These are phyloP conservation scores for Oxyteleia sp. DNA, from an alignment of 2,888 invertebrate species.

Conservation along the genomic window DNA sequence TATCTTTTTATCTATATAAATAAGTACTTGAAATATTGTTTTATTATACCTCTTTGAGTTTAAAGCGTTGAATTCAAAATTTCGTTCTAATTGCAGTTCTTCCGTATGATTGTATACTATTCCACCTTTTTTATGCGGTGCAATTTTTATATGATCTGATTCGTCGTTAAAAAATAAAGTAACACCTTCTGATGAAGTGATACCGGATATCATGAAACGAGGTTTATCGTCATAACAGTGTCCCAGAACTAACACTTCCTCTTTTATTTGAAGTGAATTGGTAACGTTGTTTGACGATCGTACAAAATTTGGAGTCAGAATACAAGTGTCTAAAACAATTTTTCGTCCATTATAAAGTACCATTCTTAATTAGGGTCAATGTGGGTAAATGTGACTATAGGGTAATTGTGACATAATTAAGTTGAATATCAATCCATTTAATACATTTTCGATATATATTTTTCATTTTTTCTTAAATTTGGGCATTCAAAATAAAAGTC, in stretches of 20 bases:
- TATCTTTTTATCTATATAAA: no score
- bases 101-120: slow-evolving; percentile 82
- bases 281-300: slow-evolving; percentile 81
- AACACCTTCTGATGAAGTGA: slow-evolving; percentile 76
- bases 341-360: no score
- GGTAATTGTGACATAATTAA: no score
- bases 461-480: no score
- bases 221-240: slow-evolving; percentile 84
- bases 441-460: no score
- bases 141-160: slow-evolving; percentile 80
- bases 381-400: no score
- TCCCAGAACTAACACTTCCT: slow-evolving; percentile 82
- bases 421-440: no score
- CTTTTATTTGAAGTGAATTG: slow-evolving; percentile 75
- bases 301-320: slow-evolving; percentile 79
- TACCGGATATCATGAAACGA: slow-evolving; percentile 81
- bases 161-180: slow-evolving; percentile 82
- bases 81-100: slow-evolving; percentile 77
- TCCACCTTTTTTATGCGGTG: slow-evolving; percentile 78
- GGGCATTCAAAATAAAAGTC: no score
- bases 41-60: slow-evolving; percentile 84
- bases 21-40: no score
- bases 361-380: no score
- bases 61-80: slow-evolving; percentile 80
- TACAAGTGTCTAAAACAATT: slow-evolving; percentile 80